These are phyloP conservation scores for Hemibagrus guttatus DNA, from an alignment of 2,797 vertebrate genomes.

Conservation along the genomic window DNA sequence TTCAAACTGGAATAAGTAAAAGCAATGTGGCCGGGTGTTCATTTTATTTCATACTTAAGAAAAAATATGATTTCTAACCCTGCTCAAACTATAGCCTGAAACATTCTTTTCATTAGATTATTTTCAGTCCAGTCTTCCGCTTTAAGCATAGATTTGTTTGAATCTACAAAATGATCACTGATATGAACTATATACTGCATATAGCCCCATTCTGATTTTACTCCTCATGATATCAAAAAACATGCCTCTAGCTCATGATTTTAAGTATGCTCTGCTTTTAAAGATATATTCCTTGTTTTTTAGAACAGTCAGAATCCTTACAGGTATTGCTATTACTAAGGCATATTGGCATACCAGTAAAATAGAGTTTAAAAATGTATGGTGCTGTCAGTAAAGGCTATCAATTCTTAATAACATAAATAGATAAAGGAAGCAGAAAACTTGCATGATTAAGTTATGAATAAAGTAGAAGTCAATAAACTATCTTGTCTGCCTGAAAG, in stretches of 20 bases:
- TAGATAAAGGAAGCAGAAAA: not conserved
- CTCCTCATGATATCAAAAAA: not conserved
- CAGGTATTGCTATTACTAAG: not conserved
- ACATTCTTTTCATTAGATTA: not conserved
- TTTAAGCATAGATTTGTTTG: conserved; percentile 44
- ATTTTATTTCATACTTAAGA: not conserved
- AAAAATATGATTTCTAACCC: not conserved
- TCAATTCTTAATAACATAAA: not conserved
- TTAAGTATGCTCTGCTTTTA: not conserved
- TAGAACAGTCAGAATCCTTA: not conserved
- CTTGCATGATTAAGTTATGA: not conserved
- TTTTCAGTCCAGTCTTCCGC: not conserved
- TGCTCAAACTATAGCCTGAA: not conserved
- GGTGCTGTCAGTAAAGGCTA: not conserved
- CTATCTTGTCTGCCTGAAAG: conserved; percentile 19
- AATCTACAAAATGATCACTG: conserved; percentile 49
- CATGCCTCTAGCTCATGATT: not conserved
- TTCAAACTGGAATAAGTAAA: not conserved
- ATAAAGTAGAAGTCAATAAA: not conserved
- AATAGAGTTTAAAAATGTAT: not conserved
- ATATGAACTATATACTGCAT: conserved; percentile 42
- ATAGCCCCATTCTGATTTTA: conserved; percentile 22
- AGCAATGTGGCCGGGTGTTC: not conserved
- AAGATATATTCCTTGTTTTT: not conserved
- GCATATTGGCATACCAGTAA: not conserved